phyloP scores from a whole-genome alignment of 2,113 vertebrate species.

The Lycocorax pyrrhopterus region DNA sequence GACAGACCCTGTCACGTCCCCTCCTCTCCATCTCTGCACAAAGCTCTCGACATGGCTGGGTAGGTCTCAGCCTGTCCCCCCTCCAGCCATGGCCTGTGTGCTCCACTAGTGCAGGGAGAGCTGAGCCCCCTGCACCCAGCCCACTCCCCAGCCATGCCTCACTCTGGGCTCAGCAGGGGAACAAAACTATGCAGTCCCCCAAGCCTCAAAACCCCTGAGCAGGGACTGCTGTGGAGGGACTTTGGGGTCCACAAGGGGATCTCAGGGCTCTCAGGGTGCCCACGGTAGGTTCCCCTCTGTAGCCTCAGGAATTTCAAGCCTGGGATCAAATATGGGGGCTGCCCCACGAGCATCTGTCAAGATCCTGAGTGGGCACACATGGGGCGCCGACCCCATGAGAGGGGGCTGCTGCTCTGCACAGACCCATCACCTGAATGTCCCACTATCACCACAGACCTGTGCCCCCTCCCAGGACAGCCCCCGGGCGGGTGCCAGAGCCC shows the following conservation, averaged over 20 bases:
- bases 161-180: not conserved
- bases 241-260: not conserved
- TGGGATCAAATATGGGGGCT: not conserved
- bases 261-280: not conserved
- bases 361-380: not conserved
- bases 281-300: not conserved
- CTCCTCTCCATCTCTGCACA: no score
- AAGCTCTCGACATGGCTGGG: not conserved
- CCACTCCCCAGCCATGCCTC: accelerated
- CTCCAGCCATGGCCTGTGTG: not conserved
- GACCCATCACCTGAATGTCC: not conserved
- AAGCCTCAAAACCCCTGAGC: not conserved
- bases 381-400: not conserved
- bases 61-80: not conserved
- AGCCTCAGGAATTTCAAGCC: not conserved
- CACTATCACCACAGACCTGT: accelerated
- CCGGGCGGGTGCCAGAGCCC: not conserved
- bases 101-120: accelerated
- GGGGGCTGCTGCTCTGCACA: not conserved
- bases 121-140: not conserved
- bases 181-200: accelerated
- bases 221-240: not conserved
- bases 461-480: not conserved
- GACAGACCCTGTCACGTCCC: not conserved
- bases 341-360: accelerated